Percentiles rank a stretch among this genome's conserved stretches.
phyloP scores from a whole-genome alignment of 1,140 invertebrate genomes.

The Pseudomyrmex dendroicus region DNA sequence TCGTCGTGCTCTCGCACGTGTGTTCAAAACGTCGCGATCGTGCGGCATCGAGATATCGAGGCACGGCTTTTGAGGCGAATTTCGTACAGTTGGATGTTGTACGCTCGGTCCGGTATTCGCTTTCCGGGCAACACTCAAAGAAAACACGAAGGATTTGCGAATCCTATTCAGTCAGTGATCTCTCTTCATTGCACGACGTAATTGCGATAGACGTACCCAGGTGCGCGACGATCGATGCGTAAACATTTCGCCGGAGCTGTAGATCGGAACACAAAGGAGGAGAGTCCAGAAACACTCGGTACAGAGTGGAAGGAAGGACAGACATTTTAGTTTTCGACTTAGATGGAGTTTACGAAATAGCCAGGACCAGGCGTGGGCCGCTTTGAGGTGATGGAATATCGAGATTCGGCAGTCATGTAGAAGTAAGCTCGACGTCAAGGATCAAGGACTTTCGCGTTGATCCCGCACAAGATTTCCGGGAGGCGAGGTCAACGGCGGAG shows the following conservation, averaged over 20 bases:
- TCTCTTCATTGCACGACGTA: neutral
- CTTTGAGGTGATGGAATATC: neutral
- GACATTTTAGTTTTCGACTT: neutral
- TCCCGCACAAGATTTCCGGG: conserved; percentile 22
- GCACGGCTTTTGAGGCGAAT: neutral
- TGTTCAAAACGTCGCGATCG: conserved; percentile 21
- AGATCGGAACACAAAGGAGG: conserved; percentile 17
- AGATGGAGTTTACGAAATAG: conserved; percentile 5
- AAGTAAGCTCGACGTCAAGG: conserved; percentile 26
- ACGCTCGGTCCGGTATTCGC: neutral
- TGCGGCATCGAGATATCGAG: conserved; percentile 9
- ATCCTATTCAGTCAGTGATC: conserved; percentile 4
- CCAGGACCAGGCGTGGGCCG: neutral
- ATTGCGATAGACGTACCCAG: conserved; percentile 8
- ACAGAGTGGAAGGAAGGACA: neutral
- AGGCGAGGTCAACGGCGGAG: conserved; percentile 1
- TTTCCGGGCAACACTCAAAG: neutral
- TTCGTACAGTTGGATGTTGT: neutral
- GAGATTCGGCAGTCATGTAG: conserved; percentile 59
- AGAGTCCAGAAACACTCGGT: neutral
- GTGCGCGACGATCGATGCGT: conserved; percentile 38
- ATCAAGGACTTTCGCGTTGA: conserved; percentile 34
- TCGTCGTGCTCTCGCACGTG: conserved; percentile 28
- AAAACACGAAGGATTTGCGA: neutral
- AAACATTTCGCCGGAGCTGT: conserved; percentile 39